Evolutionary conservation across 1,140 invertebrate genomes (phyloP), one percentile per base, ranked within the genome.

Genomic region (Tribolium madens): DNA sequence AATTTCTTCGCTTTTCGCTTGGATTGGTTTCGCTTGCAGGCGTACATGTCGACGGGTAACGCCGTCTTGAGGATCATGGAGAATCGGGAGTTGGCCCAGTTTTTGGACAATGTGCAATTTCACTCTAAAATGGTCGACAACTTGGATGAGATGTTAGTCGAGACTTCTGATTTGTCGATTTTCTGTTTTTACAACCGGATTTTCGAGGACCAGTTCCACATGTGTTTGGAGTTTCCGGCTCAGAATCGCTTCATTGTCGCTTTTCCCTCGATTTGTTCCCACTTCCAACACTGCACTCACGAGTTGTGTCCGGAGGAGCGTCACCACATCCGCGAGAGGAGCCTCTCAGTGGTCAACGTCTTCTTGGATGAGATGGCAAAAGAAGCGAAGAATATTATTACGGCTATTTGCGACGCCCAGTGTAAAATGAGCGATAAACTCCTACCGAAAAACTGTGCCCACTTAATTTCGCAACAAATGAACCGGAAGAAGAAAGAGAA

Each of bases 81-180:
- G 81, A 93, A 98, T 81, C 90, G 92, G 81, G 94, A 96, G 81
- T 85, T 99, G 7, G 96, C 96, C 9, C 92, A 93, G 50, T 92
- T 98, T 73, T 92, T 99, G 86, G 99, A 99, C 85, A 97, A 96
- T 7, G 93, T 98, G 83, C 91, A 96, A 42, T 99, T 99, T 84
- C 98, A 99, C 85, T 97, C 98, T 0, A 97, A 97, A 87, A 97
- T 99, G 92, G 97, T 99, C 9, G 98, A 99, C 85, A 96, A 96
- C 87, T 88, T 99, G n/a, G 97, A 99, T 87, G 97, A 99, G 86
- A 94, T 99, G 84, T 88, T 99, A 75, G 93, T 95, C 1, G 98
- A 99, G 87, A 97, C 96, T 14, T 98, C 97, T 0, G 98, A 99
- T 89, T 88, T 99, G 4, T 98, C 97, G 0, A 92, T 99, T 76